Evolutionary conservation across 1,140 invertebrate species (phyloP).

Genomic region (Cepaea nemoralis): DNA sequence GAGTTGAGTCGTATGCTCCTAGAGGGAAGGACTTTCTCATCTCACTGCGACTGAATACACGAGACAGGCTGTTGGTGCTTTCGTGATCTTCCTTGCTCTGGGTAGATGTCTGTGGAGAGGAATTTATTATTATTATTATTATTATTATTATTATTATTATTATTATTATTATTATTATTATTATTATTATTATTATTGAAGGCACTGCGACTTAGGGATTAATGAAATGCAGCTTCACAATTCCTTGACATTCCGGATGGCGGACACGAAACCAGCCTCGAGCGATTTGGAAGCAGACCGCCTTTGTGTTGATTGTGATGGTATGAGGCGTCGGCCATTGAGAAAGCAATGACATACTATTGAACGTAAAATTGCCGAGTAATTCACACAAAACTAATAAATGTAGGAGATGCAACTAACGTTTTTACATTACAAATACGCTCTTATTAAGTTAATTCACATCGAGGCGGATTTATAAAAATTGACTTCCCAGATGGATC

Average conservation of each 20-base stretch:
- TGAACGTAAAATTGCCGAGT: too few species aligned
- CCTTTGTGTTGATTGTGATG: too few species aligned
- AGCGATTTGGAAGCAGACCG: not conserved
- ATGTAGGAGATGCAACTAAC: too few species aligned
- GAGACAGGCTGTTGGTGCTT: not conserved
- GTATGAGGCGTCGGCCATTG: too few species aligned
- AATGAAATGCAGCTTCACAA: not conserved
- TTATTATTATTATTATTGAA: not conserved
- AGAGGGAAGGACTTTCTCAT: not conserved
- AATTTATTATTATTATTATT: not conserved
- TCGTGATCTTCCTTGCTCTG: not conserved
- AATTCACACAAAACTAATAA: too few species aligned
- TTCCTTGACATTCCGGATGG: not conserved
- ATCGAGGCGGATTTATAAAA: too few species aligned
- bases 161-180: not conserved
- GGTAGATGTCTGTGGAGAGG: not conserved
- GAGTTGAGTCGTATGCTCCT: not conserved
- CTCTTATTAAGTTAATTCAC: too few species aligned
- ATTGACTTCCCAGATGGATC: too few species aligned
- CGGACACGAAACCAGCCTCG: not conserved
- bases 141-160: not conserved
- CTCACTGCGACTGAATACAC: not conserved
- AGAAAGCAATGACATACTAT: too few species aligned
- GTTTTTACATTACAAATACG: too few species aligned
- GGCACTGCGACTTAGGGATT: not conserved